phyloP scores from a whole-genome alignment of 2,113 vertebrate species.

The Tetrao urogallus region DNA sequence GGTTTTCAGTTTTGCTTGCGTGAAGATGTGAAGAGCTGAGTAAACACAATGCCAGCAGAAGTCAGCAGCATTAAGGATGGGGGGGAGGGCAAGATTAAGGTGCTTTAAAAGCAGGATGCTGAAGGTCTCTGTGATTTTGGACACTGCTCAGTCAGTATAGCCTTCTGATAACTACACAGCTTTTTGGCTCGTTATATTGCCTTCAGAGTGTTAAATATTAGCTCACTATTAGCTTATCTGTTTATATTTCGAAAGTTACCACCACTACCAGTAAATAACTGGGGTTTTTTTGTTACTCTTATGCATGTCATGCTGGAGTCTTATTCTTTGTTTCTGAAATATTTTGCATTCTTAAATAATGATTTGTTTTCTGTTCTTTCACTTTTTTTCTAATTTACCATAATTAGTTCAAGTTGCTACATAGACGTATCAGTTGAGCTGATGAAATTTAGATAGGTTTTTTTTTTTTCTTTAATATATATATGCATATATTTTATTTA shows the following conservation, averaged over 20 bases:
- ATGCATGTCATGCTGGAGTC: background rate
- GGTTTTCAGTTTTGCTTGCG: slow-evolving; percentile 10
- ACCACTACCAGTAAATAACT: background rate
- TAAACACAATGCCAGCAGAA: slow-evolving; percentile 24
- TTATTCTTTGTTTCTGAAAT: slow-evolving; percentile 2
- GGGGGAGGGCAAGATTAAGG: background rate
- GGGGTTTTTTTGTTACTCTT: background rate
- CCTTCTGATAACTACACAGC: background rate
- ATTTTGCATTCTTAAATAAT: background rate
- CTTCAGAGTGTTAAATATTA: background rate
- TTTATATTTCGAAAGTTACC: background rate
- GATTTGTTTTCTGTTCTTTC: background rate
- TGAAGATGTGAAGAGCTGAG: background rate
- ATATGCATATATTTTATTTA: background rate
- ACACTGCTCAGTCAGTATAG: background rate
- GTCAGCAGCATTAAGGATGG: background rate
- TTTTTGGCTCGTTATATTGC: background rate
- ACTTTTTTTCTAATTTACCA: background rate
- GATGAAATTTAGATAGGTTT: background rate
- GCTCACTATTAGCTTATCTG: background rate
- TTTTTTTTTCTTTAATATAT: too few species aligned
- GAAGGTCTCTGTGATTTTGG: background rate
- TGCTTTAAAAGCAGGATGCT: background rate
- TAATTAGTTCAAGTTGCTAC: background rate
- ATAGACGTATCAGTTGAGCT: background rate